A percentile compares a stretch with the other conserved stretches of the same genome.
Conservation (phyloP, 2,888 invertebrate species). For the Cantharis rufa region DNA sequence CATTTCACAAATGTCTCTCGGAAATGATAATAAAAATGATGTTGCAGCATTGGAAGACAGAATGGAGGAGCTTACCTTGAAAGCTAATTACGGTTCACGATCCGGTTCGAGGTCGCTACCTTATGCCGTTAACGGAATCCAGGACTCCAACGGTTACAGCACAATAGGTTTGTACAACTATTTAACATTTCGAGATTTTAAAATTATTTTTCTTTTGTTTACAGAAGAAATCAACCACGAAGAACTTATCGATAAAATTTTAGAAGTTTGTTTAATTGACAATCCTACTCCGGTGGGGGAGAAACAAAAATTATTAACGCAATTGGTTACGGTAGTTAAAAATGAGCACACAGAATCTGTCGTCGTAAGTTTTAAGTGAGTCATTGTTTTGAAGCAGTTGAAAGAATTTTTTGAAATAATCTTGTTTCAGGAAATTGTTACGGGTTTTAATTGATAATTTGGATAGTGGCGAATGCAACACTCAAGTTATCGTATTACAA, state of each 20-base stretch:
- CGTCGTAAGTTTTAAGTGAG: slow-evolving; percentile 58
- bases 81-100: slow-evolving; percentile 41
- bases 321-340: slow-evolving; percentile 58
- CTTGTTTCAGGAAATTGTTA: slow-evolving; percentile 64
- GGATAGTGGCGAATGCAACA: slow-evolving; percentile 63
- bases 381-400: slow-evolving; percentile 34
- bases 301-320: slow-evolving; percentile 51
- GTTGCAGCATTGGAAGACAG: slow-evolving; percentile 62
- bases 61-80: slow-evolving; percentile 58
- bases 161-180: not conserved
- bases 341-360: slow-evolving; percentile 59
- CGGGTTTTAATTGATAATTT: slow-evolving; percentile 79
- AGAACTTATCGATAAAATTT: slow-evolving; percentile 56
- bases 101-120: slow-evolving; percentile 48
- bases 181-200: not conserved
- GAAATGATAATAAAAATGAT: slow-evolving; percentile 56
- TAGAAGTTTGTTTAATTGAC: slow-evolving; percentile 49
- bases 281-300: slow-evolving; percentile 49
- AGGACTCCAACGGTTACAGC: slow-evolving; percentile 48
- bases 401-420: not conserved
- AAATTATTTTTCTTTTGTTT: not conserved
- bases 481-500: slow-evolving; percentile 76
- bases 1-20: slow-evolving; percentile 80
- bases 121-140: slow-evolving; percentile 48
- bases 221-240: slow-evolving; percentile 33